Conservation (phyloP, 2,888 invertebrate species). For the Sialis lutaria region DNA sequence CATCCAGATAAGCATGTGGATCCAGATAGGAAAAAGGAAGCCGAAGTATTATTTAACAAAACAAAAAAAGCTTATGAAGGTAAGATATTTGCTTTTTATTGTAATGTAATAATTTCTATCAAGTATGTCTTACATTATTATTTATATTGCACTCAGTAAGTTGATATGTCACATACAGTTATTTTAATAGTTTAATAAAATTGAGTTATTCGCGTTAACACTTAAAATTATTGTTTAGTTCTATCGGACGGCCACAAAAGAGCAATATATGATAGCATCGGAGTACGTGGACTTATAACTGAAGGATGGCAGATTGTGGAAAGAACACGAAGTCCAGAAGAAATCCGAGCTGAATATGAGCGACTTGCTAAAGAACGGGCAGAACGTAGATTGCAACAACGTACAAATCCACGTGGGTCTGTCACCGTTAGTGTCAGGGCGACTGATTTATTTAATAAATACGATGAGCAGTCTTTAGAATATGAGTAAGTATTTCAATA, state of each 20-base stretch:
- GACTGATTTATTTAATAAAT: conserved; percentile 77
- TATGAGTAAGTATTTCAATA: conserved; percentile 23
- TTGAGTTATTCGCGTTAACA: conserved; percentile 2
- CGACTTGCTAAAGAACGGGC: conserved; percentile 69
- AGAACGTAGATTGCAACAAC: conserved; percentile 70
- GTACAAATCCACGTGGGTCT: conserved; percentile 82
- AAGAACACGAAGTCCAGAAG: conserved; percentile 79
- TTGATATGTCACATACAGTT: neutral
- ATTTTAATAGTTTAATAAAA: neutral
- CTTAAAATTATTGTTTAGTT: conserved; percentile 33
- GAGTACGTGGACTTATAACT: conserved; percentile 80
- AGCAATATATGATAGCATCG: conserved; percentile 84
- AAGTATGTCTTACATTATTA: neutral
- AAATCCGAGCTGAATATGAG: conserved; percentile 95
- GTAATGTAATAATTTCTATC: neutral
- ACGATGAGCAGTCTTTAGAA: conserved; percentile 53
- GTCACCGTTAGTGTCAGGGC: conserved; percentile 81
- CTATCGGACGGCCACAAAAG: conserved; percentile 83
- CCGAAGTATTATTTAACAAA: conserved; percentile 82
- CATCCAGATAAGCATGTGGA: conserved; percentile 95
- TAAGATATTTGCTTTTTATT: conserved; percentile 18
- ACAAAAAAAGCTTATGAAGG: conserved; percentile 88
- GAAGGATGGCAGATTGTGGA: conserved; percentile 94
- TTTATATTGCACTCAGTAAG: neutral
- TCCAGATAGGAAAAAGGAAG: conserved; percentile 66